Base-by-base conservation (phyloP, 2,888 invertebrate genomes). In the Meganola albula region DNA sequence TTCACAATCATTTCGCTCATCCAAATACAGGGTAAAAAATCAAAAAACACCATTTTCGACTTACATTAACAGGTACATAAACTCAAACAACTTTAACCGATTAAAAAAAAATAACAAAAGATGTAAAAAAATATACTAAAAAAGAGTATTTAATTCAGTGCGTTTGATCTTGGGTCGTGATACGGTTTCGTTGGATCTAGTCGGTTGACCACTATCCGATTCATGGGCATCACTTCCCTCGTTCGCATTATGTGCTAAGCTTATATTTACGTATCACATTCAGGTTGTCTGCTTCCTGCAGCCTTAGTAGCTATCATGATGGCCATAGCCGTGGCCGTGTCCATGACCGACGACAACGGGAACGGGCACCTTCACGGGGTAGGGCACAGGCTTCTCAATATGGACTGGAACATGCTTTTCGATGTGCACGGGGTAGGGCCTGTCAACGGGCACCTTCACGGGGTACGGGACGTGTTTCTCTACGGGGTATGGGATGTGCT, bases 381-480 rank as follows among this genome's bases (percentile, higher is more conserved):
- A 88, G 5, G 90, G 90, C 45, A 90, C 88, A 35, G 62, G 85
- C 62, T 89, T 90, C 66, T 89, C 89, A 16, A 90, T 80, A 31
- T 89, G 90, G 34, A 88, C 88, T 29, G 90, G 90, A 10, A 91
- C 87, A 59, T 88, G 90, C 48, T 89, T 90, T 65, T 90, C 90
- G n/a, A 91, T 89, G 40, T 88, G 88, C 42, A 89, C 89, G 53
- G 84, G 91, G 79, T 87, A 91, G 48, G 82, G 92, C 76, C 82
- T 90, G 76, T 77, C 83, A 31, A 90, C 88, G 38, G 88, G 89
- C 40, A 90, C 88, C 53, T 90, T 90, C 4, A 92, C 90, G 38
- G 91, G 92, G 57, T 87, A 88, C 12, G 89, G 91, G 18, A 92
- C 88, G 37, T 82, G 88, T 64, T 89, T 91, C 64, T 91, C 92